Base-by-base conservation (phyloP, 2,113 vertebrate species). In the Ictalurus furcatus region DNA sequence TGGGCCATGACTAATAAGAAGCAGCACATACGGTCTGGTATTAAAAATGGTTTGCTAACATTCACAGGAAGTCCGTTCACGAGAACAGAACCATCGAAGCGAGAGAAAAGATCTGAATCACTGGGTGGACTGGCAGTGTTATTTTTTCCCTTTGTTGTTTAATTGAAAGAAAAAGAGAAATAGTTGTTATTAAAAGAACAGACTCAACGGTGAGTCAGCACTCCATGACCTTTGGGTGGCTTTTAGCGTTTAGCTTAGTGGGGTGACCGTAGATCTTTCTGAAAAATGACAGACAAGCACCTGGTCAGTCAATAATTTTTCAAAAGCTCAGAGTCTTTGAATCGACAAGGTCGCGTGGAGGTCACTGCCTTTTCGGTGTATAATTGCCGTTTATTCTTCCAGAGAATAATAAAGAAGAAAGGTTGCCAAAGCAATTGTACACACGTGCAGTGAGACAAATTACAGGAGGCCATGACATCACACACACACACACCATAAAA, bases 291-390 rank as follows among this genome's bases (percentile, higher is more conserved):
- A 6, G 76, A 87, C 76, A 67, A 44, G 37, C 12, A 74, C 52
- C 56, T 54, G 81, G 56, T 74, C 92, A 95, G 94, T 95, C 94
- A 95, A 95, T 95, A 94, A 94, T 94, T 95, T 93, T 90, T 90
- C 90, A 34, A 30, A 76, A 88, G 37, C 56, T 59, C 89, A 30
- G 90, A 54, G n/a, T 44, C 78, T 93, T 92, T 90, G 30, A 54
- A 56, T 89, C 91, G 93, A 92, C 92, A 91, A 93, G 92, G 91
- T 93, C 91, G 86, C 90, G 59, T 85, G 80, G 84, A 89, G 92
- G 93, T 90, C 94, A 89, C 87, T 65, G 91, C 80, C 85, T 78
- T 85, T 92, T 71, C 81, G n/a, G 34, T 88, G 58, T 69, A 56
- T 56, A 96, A 95, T 95, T 95, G 94, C 92, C 92, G 73, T 94